Evolutionary conservation across 64 coral and sea anemone species (phyloP).

Genomic region (Pocillopora verrucosa): DNA sequence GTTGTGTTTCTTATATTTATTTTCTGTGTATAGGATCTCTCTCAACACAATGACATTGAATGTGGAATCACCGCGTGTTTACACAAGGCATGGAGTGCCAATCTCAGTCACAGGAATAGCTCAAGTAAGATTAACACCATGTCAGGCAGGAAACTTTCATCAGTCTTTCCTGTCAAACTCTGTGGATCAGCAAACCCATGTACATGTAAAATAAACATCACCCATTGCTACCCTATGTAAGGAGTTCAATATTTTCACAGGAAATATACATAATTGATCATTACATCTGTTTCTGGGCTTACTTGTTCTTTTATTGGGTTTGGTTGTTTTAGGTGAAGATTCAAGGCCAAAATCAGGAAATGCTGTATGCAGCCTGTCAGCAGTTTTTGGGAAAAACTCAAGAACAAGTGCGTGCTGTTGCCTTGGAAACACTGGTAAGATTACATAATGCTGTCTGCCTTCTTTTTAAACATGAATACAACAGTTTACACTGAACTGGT

Average conservation of each 20-base stretch:
- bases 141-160: background rate
- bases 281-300: background rate
- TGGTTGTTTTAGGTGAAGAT: conserved; percentile 79
- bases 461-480: too few species aligned
- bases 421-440: conserved; percentile 92
- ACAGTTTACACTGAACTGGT: too few species aligned
- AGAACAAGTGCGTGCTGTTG: conserved; percentile 71
- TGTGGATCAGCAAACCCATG: too few species aligned
- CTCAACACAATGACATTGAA: conserved; percentile 97
- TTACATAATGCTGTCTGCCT: background rate
- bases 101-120: conserved; percentile 99
- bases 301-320: background rate
- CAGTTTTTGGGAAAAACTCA: conserved; percentile 91
- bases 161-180: too few species aligned
- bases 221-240: too few species aligned
- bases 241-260: too few species aligned
- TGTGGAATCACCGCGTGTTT: conserved; percentile 91
- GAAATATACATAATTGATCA: too few species aligned
- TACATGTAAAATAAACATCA: too few species aligned
- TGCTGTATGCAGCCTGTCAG: conserved; percentile 93
- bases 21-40: conserved; percentile 62
- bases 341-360: conserved; percentile 96
- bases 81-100: conserved; percentile 91
- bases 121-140: conserved; percentile 53
- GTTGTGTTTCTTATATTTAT: background rate